These are phyloP conservation scores for Thecophora atra DNA, from an alignment of 2,888 invertebrate genomes.

Conservation along the genomic window DNA sequence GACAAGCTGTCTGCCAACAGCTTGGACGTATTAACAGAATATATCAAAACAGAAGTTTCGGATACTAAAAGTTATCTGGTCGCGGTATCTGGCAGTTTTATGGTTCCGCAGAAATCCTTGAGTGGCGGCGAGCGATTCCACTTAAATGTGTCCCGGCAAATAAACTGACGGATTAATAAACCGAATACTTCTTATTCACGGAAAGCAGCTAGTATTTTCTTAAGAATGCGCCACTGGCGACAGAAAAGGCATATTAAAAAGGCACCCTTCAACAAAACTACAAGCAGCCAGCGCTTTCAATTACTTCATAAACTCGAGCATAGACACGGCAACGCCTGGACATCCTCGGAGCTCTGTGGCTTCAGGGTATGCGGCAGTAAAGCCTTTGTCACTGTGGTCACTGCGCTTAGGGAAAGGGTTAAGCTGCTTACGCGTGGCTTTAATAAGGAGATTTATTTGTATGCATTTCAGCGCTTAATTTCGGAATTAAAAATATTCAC, in stretches of 20 bases:
- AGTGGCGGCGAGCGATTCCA: slow-evolving; percentile 1
- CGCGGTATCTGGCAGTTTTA: slow-evolving; percentile 13
- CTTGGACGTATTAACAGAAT: neutral
- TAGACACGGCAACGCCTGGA: neutral
- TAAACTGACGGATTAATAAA: neutral
- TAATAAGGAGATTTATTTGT: slow-evolving; percentile 55
- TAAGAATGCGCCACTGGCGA: slow-evolving; percentile 16
- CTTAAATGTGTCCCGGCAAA: neutral
- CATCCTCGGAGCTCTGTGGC: too few species aligned
- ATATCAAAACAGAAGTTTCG: slow-evolving; percentile 7
- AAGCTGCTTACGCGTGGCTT: slow-evolving; percentile 33
- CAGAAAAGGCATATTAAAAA: slow-evolving; percentile 1
- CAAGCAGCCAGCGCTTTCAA: neutral
- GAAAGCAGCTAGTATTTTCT: slow-evolving; percentile 12
- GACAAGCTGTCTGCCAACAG: slow-evolving; percentile 1
- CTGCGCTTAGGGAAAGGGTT: neutral
- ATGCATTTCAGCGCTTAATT: slow-evolving; percentile 53
- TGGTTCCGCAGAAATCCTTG: slow-evolving; percentile 19
- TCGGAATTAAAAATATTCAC: slow-evolving; percentile 44
- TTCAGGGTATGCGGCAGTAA: too few species aligned
- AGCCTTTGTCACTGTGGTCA: slow-evolving; percentile 2
- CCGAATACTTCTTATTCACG: neutral
- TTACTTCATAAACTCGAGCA: neutral
- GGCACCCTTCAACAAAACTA: neutral
- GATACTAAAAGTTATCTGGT: slow-evolving; percentile 14